Base-by-base conservation (phyloP, 2,888 invertebrate species). In the Azorinus chamasolen region DNA sequence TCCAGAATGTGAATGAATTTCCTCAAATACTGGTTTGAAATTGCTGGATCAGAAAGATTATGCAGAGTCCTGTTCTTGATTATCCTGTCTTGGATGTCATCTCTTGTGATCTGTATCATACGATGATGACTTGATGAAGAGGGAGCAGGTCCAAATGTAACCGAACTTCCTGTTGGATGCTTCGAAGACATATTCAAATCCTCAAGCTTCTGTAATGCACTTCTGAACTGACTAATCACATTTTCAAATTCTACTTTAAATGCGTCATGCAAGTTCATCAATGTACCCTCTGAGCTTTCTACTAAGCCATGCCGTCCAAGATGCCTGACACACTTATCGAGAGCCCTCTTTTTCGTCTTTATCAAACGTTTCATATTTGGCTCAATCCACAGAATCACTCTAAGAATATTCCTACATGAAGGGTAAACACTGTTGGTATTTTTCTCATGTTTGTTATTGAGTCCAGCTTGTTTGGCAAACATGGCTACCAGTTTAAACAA, bases 21-120 rank as follows among this genome's bases (percentile, higher is more conserved):
- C 88, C 96, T 95, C 86, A 97, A 92, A 2, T 96, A 96, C 37
- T 96, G 96, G 91, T 97, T 97, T 90, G 96, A 96, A 85, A 97
- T 94, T 72, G 97, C 96, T 53, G 97, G 94, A 83, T 95, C 94
- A 16, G 94, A 93, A 10, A 94, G 94, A 86, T 94, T 97, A 77
- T 97, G 94, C 43, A 98, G 94, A 0, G 97, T 96, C 93, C 97
- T 97, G 94, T 98, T 98, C 94, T 97, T 97, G 88, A 98, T 97
- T 64, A 98, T 94, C 0, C 98, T 94, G 84, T 97, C 96, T 92
- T 98, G 97, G 58, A 98, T 97, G 91, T 98, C 97, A 10, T 95
- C 95, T 89, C 97, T 96, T 59, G 95, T 96, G 68, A 97, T 95
- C 58, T 97, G 96, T 80, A 98, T 94, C 54, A 97, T 95, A 25